Base-by-base conservation (phyloP, 2,888 invertebrate genomes). In the Trachelus tabidus region DNA sequence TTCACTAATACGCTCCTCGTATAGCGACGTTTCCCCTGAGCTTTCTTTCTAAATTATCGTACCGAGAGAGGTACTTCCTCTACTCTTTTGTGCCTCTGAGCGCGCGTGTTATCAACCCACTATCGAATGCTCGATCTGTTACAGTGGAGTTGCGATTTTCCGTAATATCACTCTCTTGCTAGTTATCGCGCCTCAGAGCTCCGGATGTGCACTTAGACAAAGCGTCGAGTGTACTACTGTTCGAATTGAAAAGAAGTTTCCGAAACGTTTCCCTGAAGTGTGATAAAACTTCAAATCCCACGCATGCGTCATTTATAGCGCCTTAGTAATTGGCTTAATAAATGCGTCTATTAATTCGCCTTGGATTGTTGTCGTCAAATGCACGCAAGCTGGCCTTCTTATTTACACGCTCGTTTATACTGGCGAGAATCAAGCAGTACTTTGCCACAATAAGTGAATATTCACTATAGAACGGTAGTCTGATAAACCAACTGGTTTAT, bases 151-250 rank as follows among this genome's bases (percentile, higher is more conserved):
- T 12, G 12, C 12, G 12, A 12, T 12, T 37, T 37, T 12, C 37
- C 37, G 37, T 4, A 37, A 12, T 37, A 37, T 37, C 12, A 12
- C 4, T 37, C 12, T 37, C 37, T 37, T 37, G 37, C 37, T 37
- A 12, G 4, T 12, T 37, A 37, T 37, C 4, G 1, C 37, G 37
- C 12, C 12, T 12, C 12, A 12, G 12, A 37, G 12, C 37, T 4
- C 37, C 37, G 37, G 12, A 37, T 37, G 4, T 37, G 37, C 1
- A 12, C 3, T 37, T 37, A 37, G 4, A 37, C 37, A 37, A 12
- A 37, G 37, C 4, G 12, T 37, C 37, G 37, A 12, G 4, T 37
- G 37, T 73, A 69, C 77, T 81, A 81, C 83, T 79, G 80, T 83
- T 71, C 11, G n/a, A 6, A 12, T 15, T 34, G 37, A 34, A 34